Conservation (phyloP, 2,797 vertebrate species). For the Trichosurus vulpecula region DNA sequence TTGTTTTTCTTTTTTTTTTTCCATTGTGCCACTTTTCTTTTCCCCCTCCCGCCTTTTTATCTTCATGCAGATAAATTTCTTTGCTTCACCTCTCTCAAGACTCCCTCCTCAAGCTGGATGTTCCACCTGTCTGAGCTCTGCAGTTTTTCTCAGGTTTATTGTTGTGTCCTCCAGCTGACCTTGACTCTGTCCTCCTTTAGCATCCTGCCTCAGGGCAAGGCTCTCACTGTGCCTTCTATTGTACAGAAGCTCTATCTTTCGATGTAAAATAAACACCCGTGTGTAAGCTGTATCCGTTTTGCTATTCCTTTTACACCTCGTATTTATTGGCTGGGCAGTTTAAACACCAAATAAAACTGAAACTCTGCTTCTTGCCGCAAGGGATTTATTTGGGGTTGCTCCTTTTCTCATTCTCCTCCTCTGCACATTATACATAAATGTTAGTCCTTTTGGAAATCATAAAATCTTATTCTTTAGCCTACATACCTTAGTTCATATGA, state of each 20-base stretch:
- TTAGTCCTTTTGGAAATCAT: constrained; percentile 29
- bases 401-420: constrained; percentile 12
- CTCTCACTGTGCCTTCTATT: constrained; percentile 87
- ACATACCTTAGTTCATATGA: neutral
- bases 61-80: constrained; percentile 95
- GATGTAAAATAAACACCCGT: constrained; percentile 95
- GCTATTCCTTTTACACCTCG: constrained; percentile 82
- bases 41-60: constrained; percentile 83
- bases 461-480: neutral
- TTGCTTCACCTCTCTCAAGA: constrained; percentile 92
- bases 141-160: constrained; percentile 86
- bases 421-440: constrained; percentile 25
- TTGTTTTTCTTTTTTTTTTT: constrained; percentile 76
- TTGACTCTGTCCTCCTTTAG: constrained; percentile 78
- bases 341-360: constrained; percentile 80
- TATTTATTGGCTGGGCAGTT: constrained; percentile 82
- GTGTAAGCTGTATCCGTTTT: constrained; percentile 80
- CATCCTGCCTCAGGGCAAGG: constrained; percentile 81
- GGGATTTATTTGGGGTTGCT: constrained; percentile 62
- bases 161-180: constrained; percentile 83
- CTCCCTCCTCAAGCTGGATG: constrained; percentile 89
- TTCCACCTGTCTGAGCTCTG: constrained; percentile 88
- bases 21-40: constrained; percentile 80
- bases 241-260: constrained; percentile 91
- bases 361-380: constrained; percentile 59